A percentile compares a stretch with the other conserved stretches of the same genome.
Evolutionary conservation across 2,797 vertebrate species (phyloP).

Genomic region (Tachyglossus aculeatus): DNA sequence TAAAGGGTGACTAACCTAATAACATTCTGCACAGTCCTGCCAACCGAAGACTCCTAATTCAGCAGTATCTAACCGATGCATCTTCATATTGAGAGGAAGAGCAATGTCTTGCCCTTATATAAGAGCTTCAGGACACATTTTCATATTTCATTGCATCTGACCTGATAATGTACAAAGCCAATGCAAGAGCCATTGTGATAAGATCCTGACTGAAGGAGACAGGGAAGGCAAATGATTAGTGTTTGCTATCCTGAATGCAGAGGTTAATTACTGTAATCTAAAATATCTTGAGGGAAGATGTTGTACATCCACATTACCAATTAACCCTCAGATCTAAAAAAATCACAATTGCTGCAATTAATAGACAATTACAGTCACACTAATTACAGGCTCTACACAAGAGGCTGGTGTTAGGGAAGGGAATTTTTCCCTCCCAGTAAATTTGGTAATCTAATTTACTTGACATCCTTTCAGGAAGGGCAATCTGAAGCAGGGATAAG

Average conservation of each 20-base stretch:
- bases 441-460: not conserved
- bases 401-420: not conserved
- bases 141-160: accelerated
- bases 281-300: constrained; percentile 29
- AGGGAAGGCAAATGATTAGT: accelerated
- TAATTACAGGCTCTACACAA: constrained; percentile 8
- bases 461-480: not conserved
- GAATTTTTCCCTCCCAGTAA: not conserved
- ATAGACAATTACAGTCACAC: not conserved
- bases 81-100: no score
- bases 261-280: constrained; percentile 28
- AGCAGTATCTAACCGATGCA: no score
- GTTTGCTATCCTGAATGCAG: accelerated
- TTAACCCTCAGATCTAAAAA: constrained; percentile 51
- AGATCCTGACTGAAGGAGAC: accelerated
- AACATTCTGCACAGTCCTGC: no score
- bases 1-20: no score
- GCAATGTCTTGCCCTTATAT: not conserved
- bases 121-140: accelerated
- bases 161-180: not conserved
- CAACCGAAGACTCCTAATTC: no score
- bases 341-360: constrained; percentile 12
- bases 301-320: constrained; percentile 22
- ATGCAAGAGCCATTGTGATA: accelerated
- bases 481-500: no score